These are phyloP conservation scores for Microctenopoma steveboyesi DNA, from an alignment of 2,797 vertebrate species.

Conservation along the genomic window DNA sequence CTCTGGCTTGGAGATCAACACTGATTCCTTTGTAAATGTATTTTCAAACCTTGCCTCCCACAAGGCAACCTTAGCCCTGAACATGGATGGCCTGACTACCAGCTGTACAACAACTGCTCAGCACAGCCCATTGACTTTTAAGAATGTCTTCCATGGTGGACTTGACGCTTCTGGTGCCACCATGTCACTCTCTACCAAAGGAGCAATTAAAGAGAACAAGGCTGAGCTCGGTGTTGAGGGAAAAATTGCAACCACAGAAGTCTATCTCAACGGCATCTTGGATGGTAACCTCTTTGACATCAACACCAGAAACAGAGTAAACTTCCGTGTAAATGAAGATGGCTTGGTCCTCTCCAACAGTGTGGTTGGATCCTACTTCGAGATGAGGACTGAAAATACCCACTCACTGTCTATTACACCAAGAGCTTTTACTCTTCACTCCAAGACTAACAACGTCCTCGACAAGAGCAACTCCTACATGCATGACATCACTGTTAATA, in stretches of 20 bases:
- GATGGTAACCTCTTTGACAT: slow-evolving; percentile 84
- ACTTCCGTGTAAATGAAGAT: slow-evolving; percentile 86
- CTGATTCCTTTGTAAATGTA: slow-evolving; percentile 85
- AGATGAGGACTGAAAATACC: slow-evolving; percentile 86
- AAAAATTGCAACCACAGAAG: slow-evolving; percentile 83
- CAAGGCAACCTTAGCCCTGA: slow-evolving; percentile 87
- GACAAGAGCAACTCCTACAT: slow-evolving; percentile 88
- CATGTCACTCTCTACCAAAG: slow-evolving; percentile 85
- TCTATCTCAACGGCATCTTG: slow-evolving; percentile 83
- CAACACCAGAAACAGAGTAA: slow-evolving; percentile 87
- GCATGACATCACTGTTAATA: slow-evolving; percentile 86
- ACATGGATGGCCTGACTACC: slow-evolving; percentile 84
- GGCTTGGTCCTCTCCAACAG: slow-evolving; percentile 88
- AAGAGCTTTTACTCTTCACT: slow-evolving; percentile 81
- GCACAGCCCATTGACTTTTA: slow-evolving; percentile 84
- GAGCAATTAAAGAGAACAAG: slow-evolving; percentile 83
- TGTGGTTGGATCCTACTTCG: slow-evolving; percentile 86
- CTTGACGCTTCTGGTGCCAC: slow-evolving; percentile 85
- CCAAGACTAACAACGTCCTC: slow-evolving; percentile 89
- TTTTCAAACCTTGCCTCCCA: slow-evolving; percentile 86
- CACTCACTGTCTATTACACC: slow-evolving; percentile 86
- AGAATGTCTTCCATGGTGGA: slow-evolving; percentile 87
- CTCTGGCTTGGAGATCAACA: slow-evolving; percentile 88
- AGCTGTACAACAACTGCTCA: slow-evolving; percentile 89
- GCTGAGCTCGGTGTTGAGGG: slow-evolving; percentile 87